Evolutionary conservation across 2,888 invertebrate genomes (phyloP).

Genomic region (Diaphora mendica): DNA sequence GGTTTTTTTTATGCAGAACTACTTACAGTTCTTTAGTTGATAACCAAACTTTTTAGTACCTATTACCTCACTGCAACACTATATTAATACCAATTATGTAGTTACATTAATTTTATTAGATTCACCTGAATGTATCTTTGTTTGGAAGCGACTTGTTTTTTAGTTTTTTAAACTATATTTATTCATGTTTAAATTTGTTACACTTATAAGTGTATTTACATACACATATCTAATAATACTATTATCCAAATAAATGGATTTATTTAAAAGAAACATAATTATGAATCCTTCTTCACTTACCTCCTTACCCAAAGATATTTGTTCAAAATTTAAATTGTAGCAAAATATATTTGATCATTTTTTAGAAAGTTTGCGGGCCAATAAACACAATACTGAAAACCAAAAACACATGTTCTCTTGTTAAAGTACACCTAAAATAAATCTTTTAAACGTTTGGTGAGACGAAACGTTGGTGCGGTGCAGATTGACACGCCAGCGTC

Average conservation of each 20-base stretch:
- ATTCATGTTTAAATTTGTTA: too few species aligned
- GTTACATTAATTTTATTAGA: not conserved
- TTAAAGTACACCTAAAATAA: slow-evolving; percentile 50
- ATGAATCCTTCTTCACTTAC: not conserved
- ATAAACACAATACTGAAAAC: slow-evolving; percentile 28
- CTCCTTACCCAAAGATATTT: not conserved
- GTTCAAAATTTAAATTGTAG: not conserved
- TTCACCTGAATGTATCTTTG: too few species aligned
- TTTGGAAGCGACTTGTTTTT: too few species aligned
- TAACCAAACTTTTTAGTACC: not conserved
- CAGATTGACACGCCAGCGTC: slow-evolving; percentile 74
- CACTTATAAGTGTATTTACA: not conserved
- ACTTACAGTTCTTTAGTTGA: not conserved
- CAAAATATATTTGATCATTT: not conserved
- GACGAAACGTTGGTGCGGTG: slow-evolving; percentile 49
- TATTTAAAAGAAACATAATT: not conserved
- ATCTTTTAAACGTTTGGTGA: slow-evolving; percentile 51
- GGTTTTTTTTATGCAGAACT: not conserved
- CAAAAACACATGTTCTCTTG: slow-evolving; percentile 39
- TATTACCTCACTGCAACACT: not conserved
- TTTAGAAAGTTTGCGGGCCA: not conserved
- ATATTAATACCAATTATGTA: not conserved
- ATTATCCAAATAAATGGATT: not conserved
- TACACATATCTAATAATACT: not conserved
- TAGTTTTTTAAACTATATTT: too few species aligned